Evolutionary conservation across 1,140 invertebrate genomes (phyloP).

Genomic region (Pseudomyrmex dendroicus): DNA sequence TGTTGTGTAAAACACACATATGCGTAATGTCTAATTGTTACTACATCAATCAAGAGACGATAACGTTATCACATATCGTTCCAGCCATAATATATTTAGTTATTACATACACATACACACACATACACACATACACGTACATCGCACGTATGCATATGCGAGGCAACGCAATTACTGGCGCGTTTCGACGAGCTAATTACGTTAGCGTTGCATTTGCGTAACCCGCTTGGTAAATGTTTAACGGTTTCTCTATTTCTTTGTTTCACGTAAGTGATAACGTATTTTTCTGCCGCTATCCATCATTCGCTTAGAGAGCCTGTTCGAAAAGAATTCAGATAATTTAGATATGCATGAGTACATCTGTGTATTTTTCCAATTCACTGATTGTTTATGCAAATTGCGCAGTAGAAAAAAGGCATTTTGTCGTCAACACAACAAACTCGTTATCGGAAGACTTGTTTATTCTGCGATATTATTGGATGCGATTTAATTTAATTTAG

Average conservation of each 20-base stretch:
- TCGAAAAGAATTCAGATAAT: conserved; percentile 1
- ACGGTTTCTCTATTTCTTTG: conserved; percentile 33
- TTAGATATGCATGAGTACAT: background rate
- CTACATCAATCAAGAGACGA: conserved; percentile 19
- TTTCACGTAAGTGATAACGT: conserved; percentile 12
- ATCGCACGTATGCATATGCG: background rate
- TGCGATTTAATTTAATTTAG: background rate
- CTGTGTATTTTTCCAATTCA: background rate
- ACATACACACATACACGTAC: background rate
- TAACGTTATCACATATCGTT: conserved; percentile 9
- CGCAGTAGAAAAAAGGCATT: background rate
- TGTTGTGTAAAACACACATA: conserved; percentile 15
- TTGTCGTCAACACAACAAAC: background rate
- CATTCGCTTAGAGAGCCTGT: background rate
- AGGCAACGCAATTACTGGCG: conserved; percentile 34
- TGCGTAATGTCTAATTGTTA: conserved; percentile 24
- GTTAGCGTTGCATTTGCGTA: conserved; percentile 38
- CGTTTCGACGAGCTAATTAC: conserved; percentile 46
- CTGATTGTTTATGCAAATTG: background rate
- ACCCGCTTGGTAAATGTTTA: conserved; percentile 31
- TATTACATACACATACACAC: conserved; percentile 23
- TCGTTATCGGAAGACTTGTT: background rate
- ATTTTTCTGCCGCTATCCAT: background rate
- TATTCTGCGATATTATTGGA: background rate
- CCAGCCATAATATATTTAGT: conserved; percentile 37